Evolutionary conservation across 2,113 vertebrate genomes (phyloP).

Genomic region (Pomatostomus ruficeps): DNA sequence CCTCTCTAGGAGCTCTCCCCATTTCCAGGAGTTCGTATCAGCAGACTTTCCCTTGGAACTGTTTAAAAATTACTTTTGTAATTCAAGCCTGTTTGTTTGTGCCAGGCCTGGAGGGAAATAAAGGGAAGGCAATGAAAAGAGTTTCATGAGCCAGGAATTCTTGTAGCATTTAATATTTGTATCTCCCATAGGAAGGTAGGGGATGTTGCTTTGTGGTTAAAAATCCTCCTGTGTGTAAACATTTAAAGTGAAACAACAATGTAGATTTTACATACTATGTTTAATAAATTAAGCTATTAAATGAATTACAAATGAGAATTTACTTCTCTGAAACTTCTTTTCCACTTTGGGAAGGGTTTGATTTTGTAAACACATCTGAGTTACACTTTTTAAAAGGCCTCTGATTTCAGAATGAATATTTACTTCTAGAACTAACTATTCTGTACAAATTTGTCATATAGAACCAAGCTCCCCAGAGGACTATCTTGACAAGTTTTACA

Average conservation of each 20-base stretch:
- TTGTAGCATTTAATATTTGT: background rate
- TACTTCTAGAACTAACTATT: background rate
- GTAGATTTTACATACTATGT: background rate
- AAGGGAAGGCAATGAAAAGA: background rate
- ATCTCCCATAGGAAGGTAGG: background rate
- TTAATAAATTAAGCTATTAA: background rate
- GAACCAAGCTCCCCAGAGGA: background rate
- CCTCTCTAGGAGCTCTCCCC: conserved; percentile 62
- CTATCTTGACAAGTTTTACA: background rate
- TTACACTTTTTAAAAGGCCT: background rate
- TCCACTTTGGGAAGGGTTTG: background rate
- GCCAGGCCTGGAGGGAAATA: background rate
- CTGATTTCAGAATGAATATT: background rate
- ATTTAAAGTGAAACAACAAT: background rate
- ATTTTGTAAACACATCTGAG: background rate
- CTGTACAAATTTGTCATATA: background rate
- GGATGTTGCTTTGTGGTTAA: background rate
- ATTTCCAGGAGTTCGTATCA: conserved; percentile 1
- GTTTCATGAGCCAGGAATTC: background rate
- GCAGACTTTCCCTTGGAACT: background rate
- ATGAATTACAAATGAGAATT: background rate
- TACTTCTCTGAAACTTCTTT: background rate
- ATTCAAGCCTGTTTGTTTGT: background rate
- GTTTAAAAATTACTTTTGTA: background rate
- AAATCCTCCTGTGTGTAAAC: background rate